Evolutionary conservation across 2,113 vertebrate species (phyloP).

Genomic region (Paramormyrops kingsleyae): DNA sequence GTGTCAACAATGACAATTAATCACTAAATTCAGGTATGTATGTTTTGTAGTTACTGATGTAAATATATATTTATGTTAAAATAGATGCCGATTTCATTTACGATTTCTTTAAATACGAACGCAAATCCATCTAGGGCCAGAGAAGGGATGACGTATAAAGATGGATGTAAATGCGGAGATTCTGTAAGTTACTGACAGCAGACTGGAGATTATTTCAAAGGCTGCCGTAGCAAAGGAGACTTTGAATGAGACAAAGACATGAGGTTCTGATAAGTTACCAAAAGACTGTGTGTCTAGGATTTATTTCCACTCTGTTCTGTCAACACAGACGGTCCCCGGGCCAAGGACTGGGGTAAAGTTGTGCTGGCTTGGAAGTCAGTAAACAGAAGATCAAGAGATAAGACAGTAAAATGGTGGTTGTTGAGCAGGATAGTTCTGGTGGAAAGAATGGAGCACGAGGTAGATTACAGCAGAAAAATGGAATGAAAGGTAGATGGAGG

Average conservation of each 20-base stretch:
- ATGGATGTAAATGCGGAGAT: neutral
- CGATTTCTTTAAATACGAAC: neutral
- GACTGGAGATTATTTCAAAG: neutral
- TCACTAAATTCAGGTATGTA: neutral
- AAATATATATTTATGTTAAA: neutral
- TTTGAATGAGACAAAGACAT: neutral
- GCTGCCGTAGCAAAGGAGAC: neutral
- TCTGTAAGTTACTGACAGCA: neutral
- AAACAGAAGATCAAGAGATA: neutral
- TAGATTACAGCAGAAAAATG: neutral
- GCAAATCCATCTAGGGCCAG: neutral
- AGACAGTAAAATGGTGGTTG: neutral
- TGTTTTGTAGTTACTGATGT: neutral
- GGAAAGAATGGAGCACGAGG: neutral
- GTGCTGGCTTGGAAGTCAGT: neutral
- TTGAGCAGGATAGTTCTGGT: neutral
- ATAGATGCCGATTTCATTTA: neutral
- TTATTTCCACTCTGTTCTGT: neutral
- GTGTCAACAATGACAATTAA: too few species aligned
- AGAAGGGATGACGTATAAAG: neutral
- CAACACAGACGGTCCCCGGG: neutral
- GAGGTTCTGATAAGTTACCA: neutral
- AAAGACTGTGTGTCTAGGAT: neutral
- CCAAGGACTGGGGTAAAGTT: neutral
- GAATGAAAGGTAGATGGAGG: neutral